Evolutionary conservation across 2,888 invertebrate genomes (phyloP), one percentile per base, ranked within the genome.

Genomic region (Synanthedon myopaeformis): DNA sequence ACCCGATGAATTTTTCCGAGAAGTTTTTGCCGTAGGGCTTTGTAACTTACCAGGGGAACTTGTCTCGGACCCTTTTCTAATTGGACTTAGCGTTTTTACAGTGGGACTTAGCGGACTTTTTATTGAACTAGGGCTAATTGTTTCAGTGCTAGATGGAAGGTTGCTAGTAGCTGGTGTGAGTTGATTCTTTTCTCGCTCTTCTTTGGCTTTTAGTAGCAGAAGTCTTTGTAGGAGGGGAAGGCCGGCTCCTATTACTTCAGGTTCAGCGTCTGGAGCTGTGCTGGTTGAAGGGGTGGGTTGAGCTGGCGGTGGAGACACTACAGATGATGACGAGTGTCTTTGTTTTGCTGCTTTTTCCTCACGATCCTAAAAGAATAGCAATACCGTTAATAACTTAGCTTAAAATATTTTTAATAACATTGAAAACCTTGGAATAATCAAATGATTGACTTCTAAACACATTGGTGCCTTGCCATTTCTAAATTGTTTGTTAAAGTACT

Each of bases 201-300:
- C 92, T 79, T 93, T 93, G 41, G 92, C 91, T 84, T 94, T 94
- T 51, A 94, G 84, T 58, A 94, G 82, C 23, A 94, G 86, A 57
- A 95, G 87, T 59, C 94, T 89, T 75, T 95, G 94, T 23, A 93
- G 77, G 4, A 95, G 88, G 4, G 94, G 93, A 53, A 94, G 86
- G 52, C 92, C 92, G 58, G 91, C 91, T 51, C 92, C 92, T 54
- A 92, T 90, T 12, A 92, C 88, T 77, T 92, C 92, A 12, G 89
- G 82, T 72, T 90, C 90, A 53, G 68, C 76, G 61, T 82, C 89
- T 52, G 80, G 85, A 62, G 90, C 90, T 57, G 91, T 82, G 67
- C 90, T 89, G 58, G 90, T 90, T 56, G 91, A 90, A 55, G 92
- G 91, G 53, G 88, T 89, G 57, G 91, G 87, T 72, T 90, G 89